phyloP scores from a whole-genome alignment of 2,797 vertebrate genomes.

The Parambassis ranga region DNA sequence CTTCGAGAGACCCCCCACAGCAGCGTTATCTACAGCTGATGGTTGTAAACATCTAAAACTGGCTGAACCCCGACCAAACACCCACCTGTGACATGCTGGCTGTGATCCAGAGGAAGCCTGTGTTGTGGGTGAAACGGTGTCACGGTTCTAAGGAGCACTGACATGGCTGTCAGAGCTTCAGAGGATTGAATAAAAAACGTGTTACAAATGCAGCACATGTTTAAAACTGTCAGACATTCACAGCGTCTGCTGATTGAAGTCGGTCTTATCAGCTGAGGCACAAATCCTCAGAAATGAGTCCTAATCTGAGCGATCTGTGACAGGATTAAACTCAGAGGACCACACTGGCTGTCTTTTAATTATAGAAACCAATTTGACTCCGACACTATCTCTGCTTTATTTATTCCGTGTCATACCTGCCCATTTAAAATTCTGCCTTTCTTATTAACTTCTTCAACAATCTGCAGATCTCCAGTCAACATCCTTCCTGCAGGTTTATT shows the following conservation, averaged over 20 bases:
- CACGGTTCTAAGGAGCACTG: no score
- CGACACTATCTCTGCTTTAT: slow-evolving; percentile 32
- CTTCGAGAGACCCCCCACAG: no score
- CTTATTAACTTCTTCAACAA: slow-evolving; percentile 6
- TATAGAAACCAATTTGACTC: slow-evolving; percentile 47
- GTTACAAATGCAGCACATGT: slow-evolving; percentile 11
- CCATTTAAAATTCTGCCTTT: slow-evolving; percentile 29
- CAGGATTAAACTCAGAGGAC: slow-evolving; percentile 40
- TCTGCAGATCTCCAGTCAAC: background rate
- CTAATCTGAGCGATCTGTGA: slow-evolving; percentile 51
- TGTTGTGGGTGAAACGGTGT: no score
- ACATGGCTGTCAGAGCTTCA: background rate
- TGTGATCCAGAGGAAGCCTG: no score
- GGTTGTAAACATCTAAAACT: no score
- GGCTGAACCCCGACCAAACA: no score
- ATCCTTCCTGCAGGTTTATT: background rate
- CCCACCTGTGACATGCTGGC: no score
- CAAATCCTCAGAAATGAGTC: slow-evolving; percentile 36
- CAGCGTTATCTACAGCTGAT: no score
- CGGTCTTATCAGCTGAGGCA: slow-evolving; percentile 42
- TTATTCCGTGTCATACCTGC: slow-evolving; percentile 16
- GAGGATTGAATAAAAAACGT: background rate
- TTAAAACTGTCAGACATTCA: slow-evolving; percentile 32
- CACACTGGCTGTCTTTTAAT: slow-evolving; percentile 44
- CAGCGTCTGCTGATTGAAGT: slow-evolving; percentile 41